phyloP scores from a whole-genome alignment of 1,140 invertebrate species.

The Euwallacea similis region DNA sequence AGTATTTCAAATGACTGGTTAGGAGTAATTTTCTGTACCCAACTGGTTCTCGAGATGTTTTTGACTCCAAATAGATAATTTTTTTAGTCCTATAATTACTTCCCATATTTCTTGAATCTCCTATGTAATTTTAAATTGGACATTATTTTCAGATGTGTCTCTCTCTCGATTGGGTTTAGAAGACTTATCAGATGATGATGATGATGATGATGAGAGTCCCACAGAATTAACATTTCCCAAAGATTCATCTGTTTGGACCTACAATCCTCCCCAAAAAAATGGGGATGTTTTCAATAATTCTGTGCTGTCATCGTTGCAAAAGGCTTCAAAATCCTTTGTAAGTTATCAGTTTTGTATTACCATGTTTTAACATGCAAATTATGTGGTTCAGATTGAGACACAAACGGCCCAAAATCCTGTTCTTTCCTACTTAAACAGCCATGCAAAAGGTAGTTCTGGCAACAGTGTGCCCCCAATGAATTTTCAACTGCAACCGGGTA shows the following conservation, averaged over 20 bases:
- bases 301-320: conserved; percentile 42
- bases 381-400: conserved; percentile 28
- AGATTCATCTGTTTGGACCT: conserved; percentile 45
- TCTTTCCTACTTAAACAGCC: conserved; percentile 20
- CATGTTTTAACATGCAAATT: background rate
- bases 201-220: conserved; percentile 14
- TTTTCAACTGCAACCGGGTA: conserved; percentile 30
- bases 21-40: no score
- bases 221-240: conserved; percentile 35
- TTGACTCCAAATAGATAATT: no score
- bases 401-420: conserved; percentile 13
- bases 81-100: no score
- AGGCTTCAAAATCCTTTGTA: conserved; percentile 46
- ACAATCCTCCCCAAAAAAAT: conserved; percentile 45
- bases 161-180: conserved; percentile 61
- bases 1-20: no score
- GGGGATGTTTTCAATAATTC: conserved; percentile 42
- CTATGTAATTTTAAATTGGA: background rate
- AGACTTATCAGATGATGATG: conserved; percentile 24
- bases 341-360: conserved; percentile 17
- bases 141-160: conserved; percentile 54
- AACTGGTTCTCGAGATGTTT: no score
- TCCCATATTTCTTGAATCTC: no score
- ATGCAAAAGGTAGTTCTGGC: conserved; percentile 4
- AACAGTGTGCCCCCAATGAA: conserved; percentile 3